phyloP scores from a whole-genome alignment of 2,888 invertebrate species.

The Gonocerus acuteangulatus region DNA sequence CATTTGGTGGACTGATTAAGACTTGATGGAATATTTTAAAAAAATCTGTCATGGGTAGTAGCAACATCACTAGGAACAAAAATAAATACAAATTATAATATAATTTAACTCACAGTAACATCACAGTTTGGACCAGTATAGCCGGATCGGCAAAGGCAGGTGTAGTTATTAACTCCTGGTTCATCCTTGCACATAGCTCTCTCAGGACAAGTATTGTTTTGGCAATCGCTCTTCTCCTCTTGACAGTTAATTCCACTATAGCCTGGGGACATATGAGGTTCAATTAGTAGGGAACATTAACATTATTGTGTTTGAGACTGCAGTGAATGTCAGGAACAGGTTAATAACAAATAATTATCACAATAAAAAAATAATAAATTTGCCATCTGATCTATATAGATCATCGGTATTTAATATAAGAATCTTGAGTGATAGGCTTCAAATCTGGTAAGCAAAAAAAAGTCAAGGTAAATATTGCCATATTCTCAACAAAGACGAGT shows the following conservation, averaged over 20 bases:
- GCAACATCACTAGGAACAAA: no score
- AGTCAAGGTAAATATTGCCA: no score
- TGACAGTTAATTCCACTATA: constrained; percentile 92
- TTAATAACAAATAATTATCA: neutral
- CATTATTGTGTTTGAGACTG: neutral
- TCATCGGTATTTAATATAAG: no score
- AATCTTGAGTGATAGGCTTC: no score
- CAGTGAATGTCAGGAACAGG: neutral
- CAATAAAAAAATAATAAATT: neutral
- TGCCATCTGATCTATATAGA: neutral
- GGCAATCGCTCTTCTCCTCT: constrained; percentile 82
- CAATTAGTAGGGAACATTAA: no score
- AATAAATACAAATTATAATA: no score
- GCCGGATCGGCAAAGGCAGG: constrained; percentile 88
- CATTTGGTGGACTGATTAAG: no score
- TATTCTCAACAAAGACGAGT: no score
- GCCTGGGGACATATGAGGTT: constrained; percentile 46
- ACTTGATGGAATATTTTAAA: no score
- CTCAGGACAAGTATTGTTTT: constrained; percentile 84
- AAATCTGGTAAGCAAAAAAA: no score
- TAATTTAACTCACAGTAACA: constrained; percentile 64
- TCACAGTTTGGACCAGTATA: constrained; percentile 91
- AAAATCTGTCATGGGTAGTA: no score
- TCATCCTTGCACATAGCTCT: constrained; percentile 96
- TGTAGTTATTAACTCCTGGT: constrained; percentile 78